A percentile compares a stretch with the other conserved stretches of the same genome.
These are phyloP conservation scores for Idaea straminata DNA, from an alignment of 2,888 invertebrate species.

Conservation along the genomic window DNA sequence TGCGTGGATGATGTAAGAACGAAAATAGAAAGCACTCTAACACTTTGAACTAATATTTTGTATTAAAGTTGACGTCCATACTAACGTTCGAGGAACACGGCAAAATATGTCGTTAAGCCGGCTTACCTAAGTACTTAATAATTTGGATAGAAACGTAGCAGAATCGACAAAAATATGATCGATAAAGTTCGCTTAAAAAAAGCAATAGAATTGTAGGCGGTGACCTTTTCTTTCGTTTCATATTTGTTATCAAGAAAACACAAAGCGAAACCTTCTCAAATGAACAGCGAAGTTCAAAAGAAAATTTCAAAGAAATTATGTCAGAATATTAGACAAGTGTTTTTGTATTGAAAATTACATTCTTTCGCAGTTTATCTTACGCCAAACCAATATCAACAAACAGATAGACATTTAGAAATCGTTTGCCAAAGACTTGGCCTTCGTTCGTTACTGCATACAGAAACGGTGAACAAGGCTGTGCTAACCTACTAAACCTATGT, in stretches of 20 bases:
- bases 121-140: neutral
- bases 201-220: neutral
- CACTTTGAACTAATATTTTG: neutral
- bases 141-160: neutral
- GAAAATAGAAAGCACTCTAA: constrained; percentile 2
- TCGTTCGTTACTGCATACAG: constrained; percentile 14
- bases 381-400: neutral
- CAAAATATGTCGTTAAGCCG: neutral
- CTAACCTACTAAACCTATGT: neutral
- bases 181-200: neutral
- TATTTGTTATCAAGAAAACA: neutral
- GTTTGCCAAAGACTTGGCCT: constrained; percentile 43
- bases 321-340: neutral
- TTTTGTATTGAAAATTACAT: neutral
- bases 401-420: constrained; percentile 4
- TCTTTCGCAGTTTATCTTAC: neutral
- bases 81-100: neutral
- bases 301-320: neutral
- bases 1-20: neutral
- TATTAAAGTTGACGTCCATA: neutral
- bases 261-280: neutral
- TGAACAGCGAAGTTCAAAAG: neutral
- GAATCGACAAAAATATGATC: no score
- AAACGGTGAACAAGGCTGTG: neutral
- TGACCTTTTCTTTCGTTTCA: neutral